Conservation (phyloP, 1,140 invertebrate species). For the Hylaeus volcanicus region DNA sequence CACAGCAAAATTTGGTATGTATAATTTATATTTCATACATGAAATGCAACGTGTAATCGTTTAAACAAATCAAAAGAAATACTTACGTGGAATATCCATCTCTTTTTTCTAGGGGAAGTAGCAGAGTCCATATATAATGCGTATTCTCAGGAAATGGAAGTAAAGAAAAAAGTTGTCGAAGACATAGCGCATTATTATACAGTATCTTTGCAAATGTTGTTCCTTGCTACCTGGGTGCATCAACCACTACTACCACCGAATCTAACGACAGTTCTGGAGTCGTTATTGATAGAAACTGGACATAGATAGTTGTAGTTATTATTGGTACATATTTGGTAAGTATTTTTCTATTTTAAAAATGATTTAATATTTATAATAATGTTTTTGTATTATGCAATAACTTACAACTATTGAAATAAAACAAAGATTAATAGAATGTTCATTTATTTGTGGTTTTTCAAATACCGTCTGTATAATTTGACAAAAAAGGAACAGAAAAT, state of each 20-base stretch:
- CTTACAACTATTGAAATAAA: conserved; percentile 45
- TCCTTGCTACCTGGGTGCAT: conserved; percentile 70
- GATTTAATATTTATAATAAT: conserved; percentile 27
- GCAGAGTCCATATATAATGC: conserved; percentile 61
- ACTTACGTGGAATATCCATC: not conserved
- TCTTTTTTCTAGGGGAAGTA: conserved; percentile 53
- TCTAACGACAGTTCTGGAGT: conserved; percentile 62
- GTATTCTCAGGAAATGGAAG: conserved; percentile 62
- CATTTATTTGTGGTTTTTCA: conserved; percentile 38
- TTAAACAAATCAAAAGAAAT: not conserved
- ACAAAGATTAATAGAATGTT: conserved; percentile 35
- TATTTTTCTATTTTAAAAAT: conserved; percentile 25
- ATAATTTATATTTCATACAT: not conserved
- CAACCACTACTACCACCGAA: conserved; percentile 65
- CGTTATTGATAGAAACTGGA: conserved; percentile 70
- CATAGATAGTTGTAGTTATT: conserved; percentile 56
- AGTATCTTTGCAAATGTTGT: conserved; percentile 68
- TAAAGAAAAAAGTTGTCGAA: conserved; percentile 68
- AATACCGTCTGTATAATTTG: conserved; percentile 37
- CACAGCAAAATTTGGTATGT: conserved; percentile 66
- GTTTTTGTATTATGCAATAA: conserved; percentile 43
- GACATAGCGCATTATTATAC: conserved; percentile 68
- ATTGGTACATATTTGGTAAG: conserved; percentile 32
- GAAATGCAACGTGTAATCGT: no score
- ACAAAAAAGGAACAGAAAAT: conserved; percentile 22